These are phyloP conservation scores for Phoebastria nigripes DNA, from an alignment of 2,797 vertebrate species.

Conservation along the genomic window DNA sequence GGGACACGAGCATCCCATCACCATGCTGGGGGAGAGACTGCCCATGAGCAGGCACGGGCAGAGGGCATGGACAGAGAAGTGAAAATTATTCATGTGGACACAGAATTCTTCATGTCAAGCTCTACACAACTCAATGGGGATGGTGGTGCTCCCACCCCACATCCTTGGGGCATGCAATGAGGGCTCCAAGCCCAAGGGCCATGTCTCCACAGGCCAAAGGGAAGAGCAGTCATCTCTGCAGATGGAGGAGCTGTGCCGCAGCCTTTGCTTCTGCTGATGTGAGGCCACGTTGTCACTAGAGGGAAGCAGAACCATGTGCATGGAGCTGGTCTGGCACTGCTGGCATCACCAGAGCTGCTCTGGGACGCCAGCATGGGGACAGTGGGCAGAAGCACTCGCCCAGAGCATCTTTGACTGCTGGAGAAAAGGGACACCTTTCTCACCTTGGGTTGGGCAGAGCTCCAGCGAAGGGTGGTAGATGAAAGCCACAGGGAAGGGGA, in stretches of 20 bases:
- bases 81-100: background rate
- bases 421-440: background rate
- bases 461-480: background rate
- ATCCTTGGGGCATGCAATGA: background rate
- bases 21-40: background rate
- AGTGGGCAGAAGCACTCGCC: background rate
- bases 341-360: background rate
- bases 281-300: conserved; percentile 32
- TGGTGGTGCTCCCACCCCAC: background rate
- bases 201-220: fast-evolving
- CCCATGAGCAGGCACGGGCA: background rate
- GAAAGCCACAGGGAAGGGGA: background rate
- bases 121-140: background rate
- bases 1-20: background rate
- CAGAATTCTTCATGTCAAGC: background rate
- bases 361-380: background rate
- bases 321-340: background rate
- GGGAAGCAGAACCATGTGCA: conserved; percentile 25
- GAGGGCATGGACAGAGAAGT: background rate
- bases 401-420: background rate
- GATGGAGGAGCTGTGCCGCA: background rate
- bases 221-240: background rate
- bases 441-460: background rate
- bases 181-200: background rate
- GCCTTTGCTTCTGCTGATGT: background rate